Evolutionary conservation across 2,888 invertebrate species (phyloP).

Genomic region (Phorcus lineatus): DNA sequence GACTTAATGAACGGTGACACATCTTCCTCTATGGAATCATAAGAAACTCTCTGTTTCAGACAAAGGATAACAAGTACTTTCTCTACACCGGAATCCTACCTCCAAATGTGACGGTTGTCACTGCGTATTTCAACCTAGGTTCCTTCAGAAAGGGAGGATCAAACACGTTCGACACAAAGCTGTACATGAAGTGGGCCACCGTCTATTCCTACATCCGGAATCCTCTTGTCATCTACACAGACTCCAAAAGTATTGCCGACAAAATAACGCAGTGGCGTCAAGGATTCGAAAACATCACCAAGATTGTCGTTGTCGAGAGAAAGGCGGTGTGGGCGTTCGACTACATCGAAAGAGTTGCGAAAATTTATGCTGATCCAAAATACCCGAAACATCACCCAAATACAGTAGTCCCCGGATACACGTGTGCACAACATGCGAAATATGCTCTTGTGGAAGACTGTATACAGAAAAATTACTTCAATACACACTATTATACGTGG

Average conservation of each 20-base stretch:
- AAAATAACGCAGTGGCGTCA: constrained; percentile 34
- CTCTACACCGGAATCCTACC: too few species aligned
- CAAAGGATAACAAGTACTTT: too few species aligned
- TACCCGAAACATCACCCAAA: constrained; percentile 55
- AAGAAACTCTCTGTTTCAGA: too few species aligned
- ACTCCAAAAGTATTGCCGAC: constrained; percentile 38
- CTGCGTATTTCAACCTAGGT: constrained; percentile 56
- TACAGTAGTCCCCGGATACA: constrained; percentile 52
- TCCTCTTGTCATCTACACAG: constrained; percentile 53
- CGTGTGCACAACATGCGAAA: constrained; percentile 54
- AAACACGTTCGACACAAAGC: constrained; percentile 22
- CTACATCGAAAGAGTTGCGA: constrained; percentile 33
- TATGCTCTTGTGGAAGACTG: constrained; percentile 44
- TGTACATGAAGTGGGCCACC: constrained; percentile 42
- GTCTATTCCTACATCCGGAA: constrained; percentile 40
- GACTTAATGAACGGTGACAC: too few species aligned
- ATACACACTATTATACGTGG: constrained; percentile 51
- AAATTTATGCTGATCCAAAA: constrained; percentile 34
- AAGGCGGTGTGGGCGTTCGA: constrained; percentile 49
- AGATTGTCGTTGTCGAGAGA: constrained; percentile 39
- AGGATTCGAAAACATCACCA: constrained; percentile 31
- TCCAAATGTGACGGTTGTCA: constrained; percentile 45
- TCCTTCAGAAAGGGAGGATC: constrained; percentile 44
- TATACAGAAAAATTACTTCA: constrained; percentile 37
- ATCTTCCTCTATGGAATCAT: too few species aligned